These are phyloP conservation scores for Blera fallax DNA, from an alignment of 2,888 invertebrate genomes.

Conservation along the genomic window DNA sequence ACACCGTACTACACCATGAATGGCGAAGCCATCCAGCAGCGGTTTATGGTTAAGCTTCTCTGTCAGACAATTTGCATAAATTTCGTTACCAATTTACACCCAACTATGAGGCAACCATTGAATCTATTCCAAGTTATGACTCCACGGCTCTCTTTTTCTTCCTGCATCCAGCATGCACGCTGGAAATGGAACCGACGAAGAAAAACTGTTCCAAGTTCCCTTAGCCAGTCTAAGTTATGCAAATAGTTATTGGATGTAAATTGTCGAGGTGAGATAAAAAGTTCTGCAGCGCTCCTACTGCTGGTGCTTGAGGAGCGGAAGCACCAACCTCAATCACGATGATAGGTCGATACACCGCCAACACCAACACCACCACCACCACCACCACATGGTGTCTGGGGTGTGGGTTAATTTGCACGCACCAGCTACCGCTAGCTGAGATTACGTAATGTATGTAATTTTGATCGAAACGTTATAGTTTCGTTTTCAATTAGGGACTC, in stretches of 20 bases:
- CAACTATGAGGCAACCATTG: slow-evolving; percentile 48
- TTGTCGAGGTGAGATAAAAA: slow-evolving; percentile 60
- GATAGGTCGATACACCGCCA: slow-evolving; percentile 48
- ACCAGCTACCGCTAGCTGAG: slow-evolving; percentile 65
- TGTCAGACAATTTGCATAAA: slow-evolving; percentile 68
- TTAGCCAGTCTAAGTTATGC: slow-evolving; percentile 64
- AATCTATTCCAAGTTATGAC: slow-evolving; percentile 54
- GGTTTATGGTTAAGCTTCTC: slow-evolving; percentile 57
- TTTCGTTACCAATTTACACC: slow-evolving; percentile 72
- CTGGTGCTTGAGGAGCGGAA: slow-evolving; percentile 1
- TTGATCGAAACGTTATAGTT: slow-evolving; percentile 71
- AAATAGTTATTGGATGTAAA: slow-evolving; percentile 72
- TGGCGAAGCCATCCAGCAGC: not conserved
- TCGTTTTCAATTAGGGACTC: slow-evolving; percentile 70
- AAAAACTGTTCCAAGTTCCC: slow-evolving; percentile 40
- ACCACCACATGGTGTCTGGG: slow-evolving; percentile 58
- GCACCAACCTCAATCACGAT: slow-evolving; percentile 54
- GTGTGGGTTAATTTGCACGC: slow-evolving; percentile 69
- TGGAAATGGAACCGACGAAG: slow-evolving; percentile 31
- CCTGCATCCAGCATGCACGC: not conserved
- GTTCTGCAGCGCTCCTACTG: not conserved
- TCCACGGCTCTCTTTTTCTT: slow-evolving; percentile 1
- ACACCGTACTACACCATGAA: slow-evolving; percentile 6
- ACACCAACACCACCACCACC: slow-evolving; percentile 35
- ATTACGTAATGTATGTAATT: slow-evolving; percentile 70